A percentile compares a stretch with the other conserved stretches of the same genome.
These are phyloP conservation scores for Brachypteracias leptosomus DNA, from an alignment of 2,113 vertebrate genomes.

Conservation along the genomic window DNA sequence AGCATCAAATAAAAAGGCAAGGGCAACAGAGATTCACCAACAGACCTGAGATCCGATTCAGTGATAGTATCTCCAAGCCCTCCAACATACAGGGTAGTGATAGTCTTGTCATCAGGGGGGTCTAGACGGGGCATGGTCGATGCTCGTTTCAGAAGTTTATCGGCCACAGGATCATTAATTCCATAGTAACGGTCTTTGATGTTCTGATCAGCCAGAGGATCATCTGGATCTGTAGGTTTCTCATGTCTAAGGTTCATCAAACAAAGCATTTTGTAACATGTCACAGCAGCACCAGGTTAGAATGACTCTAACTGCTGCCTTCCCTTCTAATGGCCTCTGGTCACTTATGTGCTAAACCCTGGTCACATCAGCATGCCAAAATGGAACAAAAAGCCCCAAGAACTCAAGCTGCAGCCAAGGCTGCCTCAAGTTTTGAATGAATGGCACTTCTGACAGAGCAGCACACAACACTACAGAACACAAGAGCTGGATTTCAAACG, in stretches of 20 bases:
- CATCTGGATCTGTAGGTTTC: constrained; percentile 97
- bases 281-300: not conserved
- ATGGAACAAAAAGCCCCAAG: not conserved
- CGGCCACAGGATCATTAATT: constrained; percentile 96
- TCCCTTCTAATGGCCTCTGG: not conserved
- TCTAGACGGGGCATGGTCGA: constrained; percentile 97
- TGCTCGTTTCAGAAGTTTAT: constrained; percentile 94
- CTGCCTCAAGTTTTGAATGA: not conserved
- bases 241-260: constrained; percentile 82
- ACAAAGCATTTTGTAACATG: not conserved
- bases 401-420: not conserved
- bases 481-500: not conserved
- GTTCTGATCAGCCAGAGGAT: constrained; percentile 97
- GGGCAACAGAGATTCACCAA: not conserved
- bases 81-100: constrained; percentile 94
- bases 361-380: not conserved
- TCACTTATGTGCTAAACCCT: not conserved
- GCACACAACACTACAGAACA: not conserved
- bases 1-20: not conserved
- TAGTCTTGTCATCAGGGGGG: constrained; percentile 93
- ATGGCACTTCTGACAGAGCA: not conserved
- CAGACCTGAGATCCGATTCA: constrained; percentile 92
- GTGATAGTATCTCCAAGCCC: constrained; percentile 93
- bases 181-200: constrained; percentile 99
- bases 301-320: not conserved